A percentile compares a stretch with the other conserved stretches of the same genome.
These are phyloP conservation scores for Lasioglossum leucozonium DNA, from an alignment of 2,888 invertebrate genomes.

Conservation along the genomic window DNA sequence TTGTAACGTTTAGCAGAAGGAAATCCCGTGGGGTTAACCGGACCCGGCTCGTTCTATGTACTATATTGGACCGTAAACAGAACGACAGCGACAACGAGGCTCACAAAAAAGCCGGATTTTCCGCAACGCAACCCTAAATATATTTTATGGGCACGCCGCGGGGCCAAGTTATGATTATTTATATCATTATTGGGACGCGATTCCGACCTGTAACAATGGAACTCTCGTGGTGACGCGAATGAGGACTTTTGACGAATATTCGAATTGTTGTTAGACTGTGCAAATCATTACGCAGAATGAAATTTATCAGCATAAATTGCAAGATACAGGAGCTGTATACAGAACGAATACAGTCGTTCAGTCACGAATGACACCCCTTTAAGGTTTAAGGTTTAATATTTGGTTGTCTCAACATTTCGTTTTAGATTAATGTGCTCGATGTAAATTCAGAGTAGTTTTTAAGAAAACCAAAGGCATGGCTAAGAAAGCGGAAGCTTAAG, in stretches of 20 bases:
- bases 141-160: slow-evolving; percentile 28
- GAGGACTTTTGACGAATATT: background rate
- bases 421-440: too few species aligned
- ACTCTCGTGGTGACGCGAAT: background rate
- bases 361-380: too few species aligned
- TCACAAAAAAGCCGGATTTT: slow-evolving; percentile 46
- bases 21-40: slow-evolving; percentile 66
- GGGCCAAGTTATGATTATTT: slow-evolving; percentile 22
- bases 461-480: too few species aligned
- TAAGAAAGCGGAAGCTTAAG: too few species aligned
- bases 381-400: too few species aligned
- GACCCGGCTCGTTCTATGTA: slow-evolving; percentile 50
- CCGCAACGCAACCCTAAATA: slow-evolving; percentile 40
- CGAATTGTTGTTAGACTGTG: background rate
- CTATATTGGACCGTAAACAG: slow-evolving; percentile 66
- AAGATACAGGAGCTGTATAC: too few species aligned
- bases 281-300: background rate
- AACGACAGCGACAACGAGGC: slow-evolving; percentile 41
- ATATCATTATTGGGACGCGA: slow-evolving; percentile 9
- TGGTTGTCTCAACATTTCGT: too few species aligned
- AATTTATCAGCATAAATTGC: background rate
- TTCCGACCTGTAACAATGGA: background rate
- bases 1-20: slow-evolving; percentile 71
- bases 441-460: too few species aligned
- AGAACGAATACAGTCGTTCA: too few species aligned